These are phyloP conservation scores for Tetragnatha versicolor DNA, from an alignment of 1,140 invertebrate species.

Conservation along the genomic window DNA sequence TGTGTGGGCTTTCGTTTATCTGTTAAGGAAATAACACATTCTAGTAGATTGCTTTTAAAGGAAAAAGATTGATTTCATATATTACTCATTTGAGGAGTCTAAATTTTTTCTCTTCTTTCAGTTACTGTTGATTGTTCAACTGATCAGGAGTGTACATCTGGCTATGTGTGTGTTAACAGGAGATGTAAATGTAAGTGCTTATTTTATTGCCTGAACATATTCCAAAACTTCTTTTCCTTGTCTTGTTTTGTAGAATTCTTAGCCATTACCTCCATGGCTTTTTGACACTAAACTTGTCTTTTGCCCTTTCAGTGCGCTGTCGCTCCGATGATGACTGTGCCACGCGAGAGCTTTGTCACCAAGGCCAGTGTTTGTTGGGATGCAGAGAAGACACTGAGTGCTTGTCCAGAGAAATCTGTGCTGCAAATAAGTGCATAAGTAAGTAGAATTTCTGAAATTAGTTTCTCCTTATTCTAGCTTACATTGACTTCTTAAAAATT, in stretches of 20 bases:
- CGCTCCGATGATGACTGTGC: slow-evolving; percentile 81
- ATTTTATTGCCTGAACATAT: neutral
- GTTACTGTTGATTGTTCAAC: slow-evolving; percentile 51
- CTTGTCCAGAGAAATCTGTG: slow-evolving; percentile 58
- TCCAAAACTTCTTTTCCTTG: neutral
- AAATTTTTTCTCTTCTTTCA: slow-evolving; percentile 5
- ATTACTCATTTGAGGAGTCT: neutral
- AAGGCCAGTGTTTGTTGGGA: slow-evolving; percentile 74
- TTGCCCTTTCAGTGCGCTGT: slow-evolving; percentile 68
- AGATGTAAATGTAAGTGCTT: slow-evolving; percentile 79
- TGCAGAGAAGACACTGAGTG: slow-evolving; percentile 58
- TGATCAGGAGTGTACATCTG: slow-evolving; percentile 76
- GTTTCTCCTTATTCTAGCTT: neutral
- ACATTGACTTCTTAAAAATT: neutral
- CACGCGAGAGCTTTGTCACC: slow-evolving; percentile 77
- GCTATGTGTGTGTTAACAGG: slow-evolving; percentile 83
- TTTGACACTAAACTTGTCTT: neutral
- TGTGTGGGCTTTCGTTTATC: neutral
- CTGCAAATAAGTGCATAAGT: slow-evolving; percentile 57
- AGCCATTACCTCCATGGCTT: too few relatives aligned
- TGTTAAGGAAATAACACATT: neutral
- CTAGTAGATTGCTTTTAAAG: neutral
- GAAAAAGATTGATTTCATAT: neutral
- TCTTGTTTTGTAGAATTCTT: neutral
- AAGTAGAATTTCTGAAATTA: neutral